Evolutionary conservation across 2,113 vertebrate species (phyloP), one percentile per base, ranked within the genome.

Genomic region (Bucco capensis): DNA sequence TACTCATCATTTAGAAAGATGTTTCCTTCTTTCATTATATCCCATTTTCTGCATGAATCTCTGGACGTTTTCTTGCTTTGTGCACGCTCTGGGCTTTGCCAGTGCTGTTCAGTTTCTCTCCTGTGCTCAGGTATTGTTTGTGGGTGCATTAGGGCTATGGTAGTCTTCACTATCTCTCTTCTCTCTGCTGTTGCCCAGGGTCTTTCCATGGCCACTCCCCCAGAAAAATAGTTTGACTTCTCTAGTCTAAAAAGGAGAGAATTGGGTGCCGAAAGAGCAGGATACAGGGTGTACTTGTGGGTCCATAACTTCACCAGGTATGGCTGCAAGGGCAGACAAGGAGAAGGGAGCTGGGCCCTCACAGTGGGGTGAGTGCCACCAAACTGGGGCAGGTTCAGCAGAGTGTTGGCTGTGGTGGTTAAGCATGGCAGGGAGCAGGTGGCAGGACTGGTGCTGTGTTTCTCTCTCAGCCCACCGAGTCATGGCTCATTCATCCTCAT

Each of bases 281-380:
- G 23, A 31, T 0, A 2, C 2, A 4, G 9, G 14, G 51, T 13
- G 12, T 33, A 25, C 14, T 14, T 14, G 14, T 14, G 46, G 23
- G 54, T 6, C 4, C 24, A 24, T 44, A n/a, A 31, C 31, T 28
- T 50, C 1, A 1, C 23, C 62, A 19, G 31, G 28, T 4, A 3
- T 1, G 1, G 40, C 46, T 10, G 8, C 7, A 10, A 38, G 51
- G 38, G n/a, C 50, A 6, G 51, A 22, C 0, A 5, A 40, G 37
- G 53, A 60, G 57, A 33, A n/a, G 30, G 62, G 31, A 38, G 31
- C 33, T 0, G 0, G 11, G 27, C 33, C 33, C n/a, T 24, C 1
- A 2, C 19, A 3, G 35, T 4, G 2, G 12, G 30, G 15, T 4
- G 2, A 16, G 60, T 9, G 1, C 13, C 4, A 1, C 17, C 2